Conservation (phyloP, 2,113 vertebrate species). For the Siniperca chuatsi region DNA sequence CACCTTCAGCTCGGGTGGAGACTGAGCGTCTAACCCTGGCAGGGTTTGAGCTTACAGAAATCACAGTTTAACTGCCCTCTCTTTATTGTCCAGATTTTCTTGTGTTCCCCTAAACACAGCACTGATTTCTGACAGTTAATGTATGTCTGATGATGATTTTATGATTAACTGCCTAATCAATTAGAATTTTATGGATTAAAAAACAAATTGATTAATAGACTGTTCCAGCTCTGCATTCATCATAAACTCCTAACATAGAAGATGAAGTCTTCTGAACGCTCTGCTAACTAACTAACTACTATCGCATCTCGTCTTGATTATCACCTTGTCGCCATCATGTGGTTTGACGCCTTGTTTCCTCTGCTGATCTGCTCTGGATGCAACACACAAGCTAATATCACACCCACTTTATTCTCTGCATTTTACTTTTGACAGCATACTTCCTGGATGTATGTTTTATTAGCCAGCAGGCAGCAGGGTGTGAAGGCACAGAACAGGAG, state of each 20-base stretch:
- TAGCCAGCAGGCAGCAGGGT: neutral
- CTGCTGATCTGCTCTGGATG: neutral
- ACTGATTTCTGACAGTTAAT: neutral
- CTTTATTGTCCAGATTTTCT: neutral
- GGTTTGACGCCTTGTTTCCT: neutral
- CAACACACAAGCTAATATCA: neutral
- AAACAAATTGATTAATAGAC: neutral
- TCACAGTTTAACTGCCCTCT: neutral
- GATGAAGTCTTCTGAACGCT: neutral
- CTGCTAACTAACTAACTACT: neutral
- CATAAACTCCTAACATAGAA: neutral
- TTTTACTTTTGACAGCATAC: neutral
- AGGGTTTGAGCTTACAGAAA: neutral
- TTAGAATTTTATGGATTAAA: no score
- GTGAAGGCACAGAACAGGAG: neutral
- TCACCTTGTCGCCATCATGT: neutral
- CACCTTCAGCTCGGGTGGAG: neutral
- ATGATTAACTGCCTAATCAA: neutral
- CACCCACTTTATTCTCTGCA: neutral
- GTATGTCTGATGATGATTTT: no score
- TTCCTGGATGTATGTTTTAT: neutral
- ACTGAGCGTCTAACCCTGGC: neutral
- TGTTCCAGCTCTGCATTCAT: neutral
- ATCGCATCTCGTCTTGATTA: neutral
- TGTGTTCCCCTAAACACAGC: neutral